Conservation (phyloP, 1,140 invertebrate genomes). For the Achroia grisella region DNA sequence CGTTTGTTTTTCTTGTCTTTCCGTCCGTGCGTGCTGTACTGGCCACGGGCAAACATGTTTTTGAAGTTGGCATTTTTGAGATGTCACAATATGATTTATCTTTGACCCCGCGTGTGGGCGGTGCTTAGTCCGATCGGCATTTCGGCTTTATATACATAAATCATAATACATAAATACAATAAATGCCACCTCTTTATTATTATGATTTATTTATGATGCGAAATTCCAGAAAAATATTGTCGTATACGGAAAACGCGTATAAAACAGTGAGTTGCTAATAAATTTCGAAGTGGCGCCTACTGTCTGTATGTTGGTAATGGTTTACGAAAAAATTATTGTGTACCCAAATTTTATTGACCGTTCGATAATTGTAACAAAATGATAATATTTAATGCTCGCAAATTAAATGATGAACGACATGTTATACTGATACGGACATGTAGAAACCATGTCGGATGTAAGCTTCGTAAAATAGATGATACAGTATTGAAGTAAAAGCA, state of each 20-base stretch:
- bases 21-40: conserved; percentile 41
- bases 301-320: not conserved
- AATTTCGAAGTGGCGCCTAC: no score
- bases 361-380: no score
- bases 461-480: no score
- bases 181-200: conserved; percentile 61
- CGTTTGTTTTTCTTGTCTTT: conserved; percentile 69
- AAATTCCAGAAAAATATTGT: conserved; percentile 15
- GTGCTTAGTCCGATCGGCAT: conserved; percentile 67
- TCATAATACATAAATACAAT: conserved; percentile 45
- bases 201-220: conserved; percentile 27
- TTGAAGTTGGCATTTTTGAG: conserved; percentile 71
- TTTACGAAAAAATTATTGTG: no score
- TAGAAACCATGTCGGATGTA: no score
- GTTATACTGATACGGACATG: no score
- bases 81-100: conserved; percentile 69
- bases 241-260: conserved; percentile 9
- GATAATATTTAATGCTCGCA: no score
- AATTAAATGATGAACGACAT: no score
- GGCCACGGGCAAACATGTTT: conserved; percentile 63
- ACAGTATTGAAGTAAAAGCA: no score
- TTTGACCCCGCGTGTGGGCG: conserved; percentile 58
- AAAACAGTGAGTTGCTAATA: no score
- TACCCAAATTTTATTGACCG: no score
- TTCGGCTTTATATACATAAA: conserved; percentile 39